phyloP scores from a whole-genome alignment of 2,888 invertebrate species.

The Spicauda simplicius region DNA sequence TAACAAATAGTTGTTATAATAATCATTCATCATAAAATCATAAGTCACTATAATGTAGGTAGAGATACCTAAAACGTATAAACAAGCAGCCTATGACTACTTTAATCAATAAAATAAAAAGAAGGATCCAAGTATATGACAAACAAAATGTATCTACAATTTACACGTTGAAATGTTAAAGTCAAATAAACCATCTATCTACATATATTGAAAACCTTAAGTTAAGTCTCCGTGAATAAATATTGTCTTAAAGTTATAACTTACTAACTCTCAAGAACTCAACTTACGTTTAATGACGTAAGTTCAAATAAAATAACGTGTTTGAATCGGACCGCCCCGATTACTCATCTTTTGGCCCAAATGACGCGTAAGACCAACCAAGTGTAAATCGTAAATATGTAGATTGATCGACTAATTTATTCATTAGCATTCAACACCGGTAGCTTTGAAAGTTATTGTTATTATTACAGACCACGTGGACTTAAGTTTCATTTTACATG shows the following conservation, averaged over 20 bases:
- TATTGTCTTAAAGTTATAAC: slow-evolving; percentile 1
- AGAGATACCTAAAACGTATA: too few species aligned
- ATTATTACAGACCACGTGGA: slow-evolving; percentile 38
- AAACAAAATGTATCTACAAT: too few species aligned
- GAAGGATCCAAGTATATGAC: too few species aligned
- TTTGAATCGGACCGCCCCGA: slow-evolving; percentile 20
- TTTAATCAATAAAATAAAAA: too few species aligned
- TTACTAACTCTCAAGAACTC: background rate
- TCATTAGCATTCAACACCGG: slow-evolving; percentile 43
- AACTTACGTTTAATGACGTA: background rate
- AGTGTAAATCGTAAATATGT: slow-evolving; percentile 42
- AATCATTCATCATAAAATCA: too few species aligned
- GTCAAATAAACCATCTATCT: too few species aligned
- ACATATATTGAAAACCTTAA: too few species aligned
- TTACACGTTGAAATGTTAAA: too few species aligned
- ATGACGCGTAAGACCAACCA: slow-evolving; percentile 16
- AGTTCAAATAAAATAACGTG: background rate
- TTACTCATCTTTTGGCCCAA: slow-evolving; percentile 20
- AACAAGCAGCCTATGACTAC: too few species aligned
- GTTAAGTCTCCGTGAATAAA: background rate
- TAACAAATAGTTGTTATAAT: too few species aligned
- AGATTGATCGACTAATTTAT: slow-evolving; percentile 40
- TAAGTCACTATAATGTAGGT: too few species aligned
- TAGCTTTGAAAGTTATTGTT: slow-evolving; percentile 43
- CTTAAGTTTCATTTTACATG: slow-evolving; percentile 7